Base-by-base conservation (phyloP, 1,140 invertebrate genomes). In the Ceratitis capitata region DNA sequence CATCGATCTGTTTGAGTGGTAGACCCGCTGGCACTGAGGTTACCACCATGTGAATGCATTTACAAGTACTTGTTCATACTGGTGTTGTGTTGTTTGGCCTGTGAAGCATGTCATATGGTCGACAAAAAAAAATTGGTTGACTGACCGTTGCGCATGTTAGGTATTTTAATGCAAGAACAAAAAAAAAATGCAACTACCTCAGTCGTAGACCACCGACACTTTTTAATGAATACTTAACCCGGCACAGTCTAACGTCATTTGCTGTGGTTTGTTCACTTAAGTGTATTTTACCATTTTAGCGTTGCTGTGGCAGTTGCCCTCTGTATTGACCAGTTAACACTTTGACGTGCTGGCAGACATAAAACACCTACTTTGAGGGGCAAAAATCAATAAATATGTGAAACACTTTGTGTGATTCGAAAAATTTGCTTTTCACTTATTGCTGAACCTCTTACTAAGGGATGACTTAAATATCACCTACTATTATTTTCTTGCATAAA, bases 81-180 rank as follows among this genome's bases (percentile, higher is more conserved):
- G 14, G 3, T 58, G 58, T 32, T 14, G 58, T n/a, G n/a, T 23
- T 7, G 23, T 9, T 64, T 78, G 39, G 7, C 69, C 23, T 78
- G 69, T 78, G 69, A 78, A 78, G 69, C 69, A 39, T 78, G 39
- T 78, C n/a, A 78, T 78, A 78, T 78, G 69, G 69, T 42, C n/a
- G 42, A 5, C 69, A 0, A 45, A 16, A 45, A 39, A 16, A 45
- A 12, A 9, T 45, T n/a, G 39, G 19, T 45, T 78, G 39, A 47
- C 19, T 42, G 69, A 26, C 69, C 69, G 35, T 12, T 74, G 10
- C 29, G 58, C 10, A 61, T 61, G 1, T 26, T 29, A 61, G 19
- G 69, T 39, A 78, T 78, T 78, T n/a, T n/a, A n/a, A n/a, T 78
- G 69, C 69, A 45, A n/a, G 69, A 78, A 35, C 45, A 10, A 39